Percentiles rank a stretch among this genome's conserved stretches.
Evolutionary conservation across 2,888 invertebrate genomes (phyloP).

Genomic region (Ecdyonurus torrentis): DNA sequence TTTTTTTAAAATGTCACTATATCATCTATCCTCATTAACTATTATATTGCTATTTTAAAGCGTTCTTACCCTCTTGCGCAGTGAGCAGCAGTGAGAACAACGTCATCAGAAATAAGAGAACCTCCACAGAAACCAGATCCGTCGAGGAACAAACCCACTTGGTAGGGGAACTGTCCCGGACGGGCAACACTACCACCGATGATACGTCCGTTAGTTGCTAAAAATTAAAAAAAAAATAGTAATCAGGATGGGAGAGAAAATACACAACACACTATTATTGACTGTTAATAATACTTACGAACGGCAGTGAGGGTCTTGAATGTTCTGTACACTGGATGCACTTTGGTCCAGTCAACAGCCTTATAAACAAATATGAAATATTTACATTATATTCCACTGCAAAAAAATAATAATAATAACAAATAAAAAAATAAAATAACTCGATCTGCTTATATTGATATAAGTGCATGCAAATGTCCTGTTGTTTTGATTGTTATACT

Average conservation of each 20-base stretch:
- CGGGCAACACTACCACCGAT: not conserved
- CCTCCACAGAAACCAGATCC: conserved; percentile 16
- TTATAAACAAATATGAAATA: too few species aligned
- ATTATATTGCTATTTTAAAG: not conserved
- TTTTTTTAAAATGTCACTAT: too few species aligned
- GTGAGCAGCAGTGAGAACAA: conserved; percentile 16
- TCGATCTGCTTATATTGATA: too few species aligned
- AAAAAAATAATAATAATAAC: too few species aligned
- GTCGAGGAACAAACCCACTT: conserved; percentile 6
- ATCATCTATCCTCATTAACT: too few species aligned
- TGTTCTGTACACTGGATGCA: not conserved
- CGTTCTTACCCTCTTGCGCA: conserved; percentile 15
- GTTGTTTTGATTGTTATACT: too few species aligned
- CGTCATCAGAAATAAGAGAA: conserved; percentile 13
- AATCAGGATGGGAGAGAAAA: too few species aligned
- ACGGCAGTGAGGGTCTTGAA: not conserved
- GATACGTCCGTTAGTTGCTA: not conserved
- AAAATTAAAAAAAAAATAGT: too few species aligned
- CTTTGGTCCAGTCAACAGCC: not conserved
- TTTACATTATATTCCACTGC: too few species aligned
- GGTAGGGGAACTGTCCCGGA: conserved; percentile 3
- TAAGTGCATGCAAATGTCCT: too few species aligned
- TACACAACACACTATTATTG: too few species aligned
- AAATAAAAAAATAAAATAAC: too few species aligned
- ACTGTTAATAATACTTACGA: not conserved